Conservation (phyloP, 2,888 invertebrate genomes). For the Tetranychus piercei region DNA sequence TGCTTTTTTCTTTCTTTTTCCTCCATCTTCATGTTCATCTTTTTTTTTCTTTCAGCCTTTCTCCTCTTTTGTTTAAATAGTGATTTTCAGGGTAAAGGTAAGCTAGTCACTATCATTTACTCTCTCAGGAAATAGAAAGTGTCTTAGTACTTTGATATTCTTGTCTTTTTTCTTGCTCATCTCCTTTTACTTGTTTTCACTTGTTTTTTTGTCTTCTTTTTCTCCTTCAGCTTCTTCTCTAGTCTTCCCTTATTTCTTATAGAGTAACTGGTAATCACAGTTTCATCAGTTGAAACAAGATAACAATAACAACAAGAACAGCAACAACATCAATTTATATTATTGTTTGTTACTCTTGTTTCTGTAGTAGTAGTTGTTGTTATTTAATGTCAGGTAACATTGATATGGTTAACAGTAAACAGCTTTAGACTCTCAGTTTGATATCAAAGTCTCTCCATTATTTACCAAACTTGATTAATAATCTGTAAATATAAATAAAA, state of each 20-base stretch:
- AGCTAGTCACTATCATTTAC: not conserved
- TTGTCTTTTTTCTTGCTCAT: not conserved
- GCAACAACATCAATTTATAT: not conserved
- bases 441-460: no score
- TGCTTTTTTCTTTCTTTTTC: not conserved
- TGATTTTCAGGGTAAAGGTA: not conserved
- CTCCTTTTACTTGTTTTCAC: not conserved
- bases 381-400: not conserved
- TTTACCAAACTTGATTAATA: no score
- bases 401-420: not conserved
- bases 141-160: not conserved
- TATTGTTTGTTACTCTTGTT: constrained; percentile 1
- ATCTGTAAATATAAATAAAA: no score
- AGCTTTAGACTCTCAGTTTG: no score
- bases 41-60: not conserved
- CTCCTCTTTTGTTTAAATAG: not conserved
- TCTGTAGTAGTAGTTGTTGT: not conserved
- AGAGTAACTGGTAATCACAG: not conserved
- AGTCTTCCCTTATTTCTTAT: not conserved
- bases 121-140: not conserved
- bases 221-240: not conserved
- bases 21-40: not conserved
- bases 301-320: not conserved
- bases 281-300: not conserved
- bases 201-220: not conserved